Base-by-base conservation (phyloP, 2,888 invertebrate species). In the Panopea generosa region DNA sequence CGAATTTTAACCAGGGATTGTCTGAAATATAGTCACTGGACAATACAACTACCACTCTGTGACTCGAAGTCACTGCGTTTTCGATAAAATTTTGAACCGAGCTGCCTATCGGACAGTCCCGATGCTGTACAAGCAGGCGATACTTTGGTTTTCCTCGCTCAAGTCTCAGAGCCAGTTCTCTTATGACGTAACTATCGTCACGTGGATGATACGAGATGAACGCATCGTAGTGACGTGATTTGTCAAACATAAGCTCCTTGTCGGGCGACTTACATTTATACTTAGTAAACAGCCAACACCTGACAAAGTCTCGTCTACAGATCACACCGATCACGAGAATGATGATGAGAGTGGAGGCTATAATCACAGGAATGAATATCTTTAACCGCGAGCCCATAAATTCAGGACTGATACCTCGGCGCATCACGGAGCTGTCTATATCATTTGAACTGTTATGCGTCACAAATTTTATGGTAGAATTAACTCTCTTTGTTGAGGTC, bases 21-120 rank as follows among this genome's bases (percentile, higher is more conserved):
- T 97, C 96, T 90, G 97, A 97, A 87, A 97, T 95, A 92, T 97
- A 97, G 92, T 97, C 96, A 92, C 96, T 96, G 78, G 97, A 97
- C 62, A 98, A 94, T 83, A 97, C 95, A 95, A 97, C 95, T 86
- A 98, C 96, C 77, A 97, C 96, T 81, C 97, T 94, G 77, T 96
- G 95, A 80, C 96, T 96, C 55, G 96, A 95, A 92, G 97, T 96
- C 56, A 97, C 96, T 66, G 97, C 97, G 91, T 96, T 96, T 88
- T 96, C 96, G 90, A 98, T 96, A 80, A 97, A 96, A 92, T 97
- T 97, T 62, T 96, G 95, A 83, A 97, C 95, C 93, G 87, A 80
- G 22, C 89, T 90, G 2, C 89, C 83, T 22, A 83, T 63, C 2
- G 80, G 84, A 83, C 86, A 91, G 84, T 80, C 91, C 71, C 88